Evolutionary conservation across 1,140 invertebrate species (phyloP).

Genomic region (Diabrotica virgifera): DNA sequence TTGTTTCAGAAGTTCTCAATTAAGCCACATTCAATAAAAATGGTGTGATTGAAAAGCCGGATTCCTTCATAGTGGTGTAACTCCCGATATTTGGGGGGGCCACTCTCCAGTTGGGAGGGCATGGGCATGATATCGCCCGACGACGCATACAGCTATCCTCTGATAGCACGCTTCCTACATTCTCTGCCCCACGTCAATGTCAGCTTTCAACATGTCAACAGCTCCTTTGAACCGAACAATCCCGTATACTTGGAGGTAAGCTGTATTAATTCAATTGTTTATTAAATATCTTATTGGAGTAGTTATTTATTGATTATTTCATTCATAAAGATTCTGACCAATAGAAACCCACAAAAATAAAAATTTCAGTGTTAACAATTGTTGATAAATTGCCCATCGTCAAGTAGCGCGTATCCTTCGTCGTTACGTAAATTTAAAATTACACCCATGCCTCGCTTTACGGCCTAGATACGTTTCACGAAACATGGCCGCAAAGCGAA

Average conservation of each 20-base stretch:
- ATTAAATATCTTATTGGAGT: not conserved
- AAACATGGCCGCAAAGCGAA: no score
- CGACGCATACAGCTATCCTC: conserved; percentile 75
- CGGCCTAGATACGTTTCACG: no score
- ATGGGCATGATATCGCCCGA: conserved; percentile 48
- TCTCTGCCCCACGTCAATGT: conserved; percentile 84
- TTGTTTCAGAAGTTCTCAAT: not conserved
- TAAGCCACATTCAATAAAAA: not conserved
- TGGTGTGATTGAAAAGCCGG: not conserved
- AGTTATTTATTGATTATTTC: no score
- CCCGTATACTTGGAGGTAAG: conserved; percentile 86
- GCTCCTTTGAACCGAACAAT: conserved; percentile 84
- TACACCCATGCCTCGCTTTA: no score
- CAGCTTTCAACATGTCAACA: conserved; percentile 82
- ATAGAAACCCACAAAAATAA: no score
- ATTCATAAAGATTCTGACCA: no score
- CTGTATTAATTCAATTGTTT: not conserved
- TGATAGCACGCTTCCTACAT: conserved; percentile 81
- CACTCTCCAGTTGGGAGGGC: conserved; percentile 28
- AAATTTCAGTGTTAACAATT: no score
- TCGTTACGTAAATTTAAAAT: no score
- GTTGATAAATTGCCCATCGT: no score
- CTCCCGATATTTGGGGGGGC: conserved; percentile 5
- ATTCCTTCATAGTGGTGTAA: conserved; percentile 13
- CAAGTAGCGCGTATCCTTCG: no score